Evolutionary conservation across 2,888 invertebrate species (phyloP), one percentile per base, ranked within the genome.

Genomic region (Malthinus seriepunctatus): DNA sequence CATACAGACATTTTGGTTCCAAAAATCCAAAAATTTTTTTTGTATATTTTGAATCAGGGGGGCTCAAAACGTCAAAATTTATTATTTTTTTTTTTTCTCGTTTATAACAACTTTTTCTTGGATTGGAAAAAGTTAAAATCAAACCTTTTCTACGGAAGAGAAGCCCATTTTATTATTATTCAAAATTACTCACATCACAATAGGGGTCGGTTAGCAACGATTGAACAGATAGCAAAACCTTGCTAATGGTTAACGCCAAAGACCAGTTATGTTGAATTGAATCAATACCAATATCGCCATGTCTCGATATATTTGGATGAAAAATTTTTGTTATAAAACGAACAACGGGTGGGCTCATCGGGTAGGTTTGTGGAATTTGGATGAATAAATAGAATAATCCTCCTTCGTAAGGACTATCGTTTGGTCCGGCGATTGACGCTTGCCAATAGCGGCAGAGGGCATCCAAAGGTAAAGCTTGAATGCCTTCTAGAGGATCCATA

Each of bases 241-340:
- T 96, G 66, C 92, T 90, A 73, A 96, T 89, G 38, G 95, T 95
- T 63, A 96, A 81, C 1, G 95, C 95, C 61, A 95, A 81, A n/a
- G 94, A 94, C 96, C 96, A 97, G 80, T 97, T 97, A 80, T 95
- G 93, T 71, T 93, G 92, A 68, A 97, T 93, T 8, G 93, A 94
- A 81, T 97, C 96, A 64, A 97, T 90, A 57, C 97, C 96, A 47
- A 97, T 93, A 79, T 96, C 95, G 2, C 96, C 96, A 78, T 97
- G 96, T 0, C 95, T 86, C 2, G 94, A 95, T 53, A 97, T 91
- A 80, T 97, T 97, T 5, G 96, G 96, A 80, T 97, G 97, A 71
- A 95, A 86, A 68, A 97, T 92, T 78, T 91, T 93, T 0, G 96
- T 96, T 60, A 96, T 83, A 81, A 97, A 97, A 12, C 95, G 84